phyloP scores from a whole-genome alignment of 2,888 invertebrate genomes.

The Drosophila anomelani region DNA sequence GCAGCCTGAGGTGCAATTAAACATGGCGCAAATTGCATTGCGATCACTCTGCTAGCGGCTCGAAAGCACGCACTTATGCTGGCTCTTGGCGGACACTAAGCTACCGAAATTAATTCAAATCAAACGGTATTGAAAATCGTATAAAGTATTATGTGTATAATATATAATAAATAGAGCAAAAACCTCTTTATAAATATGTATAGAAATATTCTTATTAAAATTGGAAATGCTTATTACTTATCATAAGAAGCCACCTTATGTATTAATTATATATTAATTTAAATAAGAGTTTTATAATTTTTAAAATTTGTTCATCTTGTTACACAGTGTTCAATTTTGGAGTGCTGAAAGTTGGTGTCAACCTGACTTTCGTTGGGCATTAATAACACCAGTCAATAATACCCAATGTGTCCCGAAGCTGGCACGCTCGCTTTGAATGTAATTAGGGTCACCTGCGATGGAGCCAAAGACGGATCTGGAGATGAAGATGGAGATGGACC shows the following conservation, averaged over 20 bases:
- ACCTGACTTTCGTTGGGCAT: constrained; percentile 61
- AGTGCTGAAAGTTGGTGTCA: constrained; percentile 67
- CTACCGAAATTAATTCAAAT: constrained; percentile 17
- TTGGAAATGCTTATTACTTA: background rate
- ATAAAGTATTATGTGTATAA: background rate
- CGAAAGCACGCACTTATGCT: constrained; percentile 6
- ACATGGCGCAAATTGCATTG: constrained; percentile 51
- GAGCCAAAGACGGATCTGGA: constrained; percentile 29
- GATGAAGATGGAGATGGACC: constrained; percentile 28
- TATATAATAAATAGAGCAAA: background rate
- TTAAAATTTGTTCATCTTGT: background rate
- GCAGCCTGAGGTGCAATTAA: constrained; percentile 59
- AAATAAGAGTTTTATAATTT: background rate
- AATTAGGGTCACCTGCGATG: constrained; percentile 68
- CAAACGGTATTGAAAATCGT: constrained; percentile 12
- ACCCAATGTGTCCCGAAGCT: constrained; percentile 43
- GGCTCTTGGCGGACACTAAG: constrained; percentile 25
- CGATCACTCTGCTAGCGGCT: constrained; percentile 68
- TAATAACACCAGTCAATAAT: constrained; percentile 59
- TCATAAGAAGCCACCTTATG: background rate
- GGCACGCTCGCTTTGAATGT: constrained; percentile 48
- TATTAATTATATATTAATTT: background rate
- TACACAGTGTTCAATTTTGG: constrained; percentile 31
- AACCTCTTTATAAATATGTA: background rate
- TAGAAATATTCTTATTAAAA: background rate